Conservation (phyloP, 2,113 vertebrate species). For the Nesoenas mayeri region DNA sequence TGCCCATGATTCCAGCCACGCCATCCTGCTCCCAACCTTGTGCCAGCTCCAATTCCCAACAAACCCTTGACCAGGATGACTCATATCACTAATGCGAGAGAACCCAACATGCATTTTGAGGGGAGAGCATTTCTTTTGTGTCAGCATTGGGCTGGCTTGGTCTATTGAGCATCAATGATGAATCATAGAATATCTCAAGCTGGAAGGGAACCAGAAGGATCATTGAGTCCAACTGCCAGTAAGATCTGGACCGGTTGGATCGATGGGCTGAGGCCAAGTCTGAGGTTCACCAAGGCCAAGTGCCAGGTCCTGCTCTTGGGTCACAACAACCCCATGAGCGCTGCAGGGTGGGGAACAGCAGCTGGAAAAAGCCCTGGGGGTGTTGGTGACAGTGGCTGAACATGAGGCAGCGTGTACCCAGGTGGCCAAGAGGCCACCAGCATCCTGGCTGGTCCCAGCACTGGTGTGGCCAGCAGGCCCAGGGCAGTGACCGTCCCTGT, state of each 20-base stretch:
- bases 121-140: not conserved
- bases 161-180: not conserved
- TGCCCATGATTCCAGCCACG: fast-evolving
- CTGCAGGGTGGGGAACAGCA: too few relatives aligned
- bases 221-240: not conserved
- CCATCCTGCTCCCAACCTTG: not conserved
- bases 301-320: too few relatives aligned
- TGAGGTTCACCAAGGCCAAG: too few relatives aligned
- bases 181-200: not conserved
- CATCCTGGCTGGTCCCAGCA: too few relatives aligned
- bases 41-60: not conserved
- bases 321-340: too few relatives aligned
- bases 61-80: not conserved
- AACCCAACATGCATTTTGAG: not conserved
- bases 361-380: too few relatives aligned
- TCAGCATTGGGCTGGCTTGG: not conserved
- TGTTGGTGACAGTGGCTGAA: too few relatives aligned
- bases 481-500: too few relatives aligned
- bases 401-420: too few relatives aligned
- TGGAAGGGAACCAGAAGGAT: not conserved
- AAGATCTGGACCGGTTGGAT: not conserved
- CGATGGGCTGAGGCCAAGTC: too few relatives aligned
- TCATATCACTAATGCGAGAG: not conserved
- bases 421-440: too few relatives aligned
- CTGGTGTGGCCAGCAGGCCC: too few relatives aligned